Evolutionary conservation across 1,140 invertebrate species (phyloP), one percentile per base, ranked within the genome.

Genomic region (Drosophila cardini): DNA sequence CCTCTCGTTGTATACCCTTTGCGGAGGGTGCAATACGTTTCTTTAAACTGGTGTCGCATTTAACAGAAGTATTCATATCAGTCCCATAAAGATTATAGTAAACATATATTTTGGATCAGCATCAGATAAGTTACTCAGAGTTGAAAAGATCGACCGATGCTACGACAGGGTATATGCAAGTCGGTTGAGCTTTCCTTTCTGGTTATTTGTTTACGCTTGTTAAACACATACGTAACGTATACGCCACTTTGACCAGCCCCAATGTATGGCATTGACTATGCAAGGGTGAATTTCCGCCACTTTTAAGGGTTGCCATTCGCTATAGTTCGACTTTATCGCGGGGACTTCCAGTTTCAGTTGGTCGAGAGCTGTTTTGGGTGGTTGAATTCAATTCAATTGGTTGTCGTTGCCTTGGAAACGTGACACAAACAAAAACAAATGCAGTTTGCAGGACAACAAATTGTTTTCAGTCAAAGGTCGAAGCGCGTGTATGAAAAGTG

Each of bases 311-410:
- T 83, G 84, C 62, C 57, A 30, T 60, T 16, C 5, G 56, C 21
- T 10, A 18, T 50, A 32, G n/a, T 40, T 13, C 1, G 21, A 26
- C 34, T 38, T 26, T 30, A 52, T 60, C 43, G 58, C 48, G 45
- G n/a, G 18, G 13, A 38, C 42, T 53, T 77, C 70, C 56, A 81
- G 82, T 85, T 77, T 72, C 56, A 81, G 82, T 85, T 85, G 61
- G 69, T 68, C 58, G 53, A 62, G 60, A 64, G 60, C 63, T n/a
- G 26, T 38, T 34, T 42, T 45, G 67, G 60, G 56, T 78, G 64
- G 48, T 57, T 75, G 58, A 61, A 50, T 50, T 30, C 46, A 52
- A 52, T 52, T 32, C 48, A 32, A 42, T 70, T 48, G 15, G 34
- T 64, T 79, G 21, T 53, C 57, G 77, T 89, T 53, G 62, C 68